phyloP scores from a whole-genome alignment of 2,797 vertebrate species.

The Buphagus erythrorhynchus region DNA sequence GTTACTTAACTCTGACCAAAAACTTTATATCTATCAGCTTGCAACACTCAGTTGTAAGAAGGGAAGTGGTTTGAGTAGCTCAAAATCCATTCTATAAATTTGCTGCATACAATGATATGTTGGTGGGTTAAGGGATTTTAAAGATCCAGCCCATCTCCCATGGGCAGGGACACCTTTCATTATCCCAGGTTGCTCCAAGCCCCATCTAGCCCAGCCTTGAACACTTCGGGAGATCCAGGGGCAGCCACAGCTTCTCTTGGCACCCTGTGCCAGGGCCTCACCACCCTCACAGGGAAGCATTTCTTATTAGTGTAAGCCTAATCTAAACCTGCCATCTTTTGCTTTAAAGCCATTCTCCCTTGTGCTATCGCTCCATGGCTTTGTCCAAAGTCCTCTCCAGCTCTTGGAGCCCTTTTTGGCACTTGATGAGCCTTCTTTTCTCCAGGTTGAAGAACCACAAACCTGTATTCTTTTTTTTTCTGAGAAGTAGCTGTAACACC shows the following conservation, averaged over 20 bases:
- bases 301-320: neutral
- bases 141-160: neutral
- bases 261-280: fast-evolving
- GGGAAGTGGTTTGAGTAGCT: neutral
- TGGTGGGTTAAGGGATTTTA: neutral
- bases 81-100: neutral
- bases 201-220: fast-evolving
- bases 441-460: neutral
- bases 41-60: neutral
- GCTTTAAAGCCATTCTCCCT: neutral
- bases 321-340: neutral
- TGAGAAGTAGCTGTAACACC: neutral
- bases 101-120: neutral
- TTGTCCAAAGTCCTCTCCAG: neutral
- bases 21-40: neutral
- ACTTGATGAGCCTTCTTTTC: neutral
- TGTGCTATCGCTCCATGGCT: neutral
- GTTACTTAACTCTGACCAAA: neutral
- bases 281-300: neutral
- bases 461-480: neutral
- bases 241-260: neutral
- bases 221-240: neutral
- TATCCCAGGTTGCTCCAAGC: neutral
- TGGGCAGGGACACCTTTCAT: neutral
- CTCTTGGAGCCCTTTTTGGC: neutral